These are phyloP conservation scores for Drosophila triauraria DNA, from an alignment of 1,140 invertebrate species.

Conservation along the genomic window DNA sequence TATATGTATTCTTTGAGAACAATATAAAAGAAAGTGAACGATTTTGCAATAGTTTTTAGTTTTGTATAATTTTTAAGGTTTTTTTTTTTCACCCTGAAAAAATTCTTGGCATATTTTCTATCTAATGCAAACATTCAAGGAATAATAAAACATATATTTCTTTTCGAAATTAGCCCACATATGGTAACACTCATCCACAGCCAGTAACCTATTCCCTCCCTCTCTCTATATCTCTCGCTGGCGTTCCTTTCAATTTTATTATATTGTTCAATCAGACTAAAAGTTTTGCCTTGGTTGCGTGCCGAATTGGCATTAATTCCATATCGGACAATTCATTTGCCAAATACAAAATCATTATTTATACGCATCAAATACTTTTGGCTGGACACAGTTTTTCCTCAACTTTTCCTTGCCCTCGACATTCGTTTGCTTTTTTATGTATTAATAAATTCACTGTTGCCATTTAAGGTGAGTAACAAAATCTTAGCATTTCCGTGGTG, in stretches of 20 bases:
- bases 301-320: slow-evolving; percentile 64
- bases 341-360: slow-evolving; percentile 76
- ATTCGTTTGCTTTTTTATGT: slow-evolving; percentile 33
- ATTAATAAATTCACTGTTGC: slow-evolving; percentile 46
- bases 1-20: no score
- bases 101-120: not conserved
- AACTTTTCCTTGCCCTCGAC: slow-evolving; percentile 33
- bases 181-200: slow-evolving; percentile 15
- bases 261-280: slow-evolving; percentile 69
- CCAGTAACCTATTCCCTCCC: slow-evolving; percentile 3
- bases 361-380: slow-evolving; percentile 61
- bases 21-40: no score
- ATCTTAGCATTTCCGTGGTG: slow-evolving; percentile 36
- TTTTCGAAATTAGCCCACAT: not conserved
- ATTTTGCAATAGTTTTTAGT: not conserved
- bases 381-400: slow-evolving; percentile 37
- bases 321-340: slow-evolving; percentile 70
- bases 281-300: slow-evolving; percentile 67
- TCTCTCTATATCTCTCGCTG: not conserved
- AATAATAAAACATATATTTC: not conserved
- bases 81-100: not conserved
- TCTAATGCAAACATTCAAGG: not conserved
- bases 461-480: slow-evolving; percentile 17
- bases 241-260: slow-evolving; percentile 18
- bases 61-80: not conserved